Evolutionary conservation across 2,888 invertebrate species (phyloP), one percentile per base, ranked within the genome.

Genomic region (Polyploca ridens): DNA sequence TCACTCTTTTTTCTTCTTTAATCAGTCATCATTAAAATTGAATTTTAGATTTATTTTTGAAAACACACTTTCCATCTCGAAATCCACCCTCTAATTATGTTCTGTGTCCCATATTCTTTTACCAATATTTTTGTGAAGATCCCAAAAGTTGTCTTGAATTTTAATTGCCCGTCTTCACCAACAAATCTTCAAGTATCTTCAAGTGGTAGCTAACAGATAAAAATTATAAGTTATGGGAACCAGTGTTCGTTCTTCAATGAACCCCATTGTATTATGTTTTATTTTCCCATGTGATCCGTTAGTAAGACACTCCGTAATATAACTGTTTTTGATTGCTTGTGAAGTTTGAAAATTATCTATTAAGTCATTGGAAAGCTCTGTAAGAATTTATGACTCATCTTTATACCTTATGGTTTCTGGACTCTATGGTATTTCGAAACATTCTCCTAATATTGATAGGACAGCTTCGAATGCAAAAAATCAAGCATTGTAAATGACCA

Each of bases 281-380:
- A 54, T 19, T 54, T 54, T 54, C 54, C 54, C 54, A 54, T 54
- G 19, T 19, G 3, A 54, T 19, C 54, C 54, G 54, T 54, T 54
- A 54, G 46, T 54, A 4, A n/a, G 54, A n/a, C 41, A 13, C n/a
- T 19, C 54, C 54, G 54, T 54, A 54, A 16, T 54, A 19, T 54
- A 54, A 54, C 54, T 54, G 54, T 54, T n/a, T 14, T 2, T 46
- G 46, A 46, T 54, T 16, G 54, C 54, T 19, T 54, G 54, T 54
- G 19, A 54, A 19, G 54, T 54, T 54, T 54, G 54, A 19, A 54
- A 54, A 46, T 46, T 46, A 46, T 46, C 46, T 7, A 46, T 46
- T 46, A 46, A 46, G 46, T n/a, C 46, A n/a, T 46, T 46, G 46
- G 46, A n/a, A n/a, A 7, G 46, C 46, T 14, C 5, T 46, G 6